phyloP scores from a whole-genome alignment of 2,888 invertebrate genomes.

The Papilio elwesi region DNA sequence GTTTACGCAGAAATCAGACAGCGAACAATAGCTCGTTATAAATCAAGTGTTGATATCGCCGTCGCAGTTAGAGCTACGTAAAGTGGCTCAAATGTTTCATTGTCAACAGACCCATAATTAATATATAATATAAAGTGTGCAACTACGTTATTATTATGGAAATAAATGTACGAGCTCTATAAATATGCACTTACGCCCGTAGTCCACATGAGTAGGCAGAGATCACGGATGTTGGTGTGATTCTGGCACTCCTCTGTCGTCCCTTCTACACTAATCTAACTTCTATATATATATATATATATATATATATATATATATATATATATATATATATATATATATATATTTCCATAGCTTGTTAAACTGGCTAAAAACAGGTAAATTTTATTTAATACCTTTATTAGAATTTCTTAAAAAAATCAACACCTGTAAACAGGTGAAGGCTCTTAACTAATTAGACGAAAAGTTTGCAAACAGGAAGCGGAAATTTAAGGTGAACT shows the following conservation, averaged over 20 bases:
- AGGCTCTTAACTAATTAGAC: conserved; percentile 24
- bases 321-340: too few species aligned
- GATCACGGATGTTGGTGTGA: too few species aligned
- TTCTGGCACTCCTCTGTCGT: too few species aligned
- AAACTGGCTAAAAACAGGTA: not conserved
- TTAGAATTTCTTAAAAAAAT: conserved; percentile 2
- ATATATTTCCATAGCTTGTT: not conserved
- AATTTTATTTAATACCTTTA: not conserved
- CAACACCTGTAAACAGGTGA: conserved; percentile 10
- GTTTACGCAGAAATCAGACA: not conserved
- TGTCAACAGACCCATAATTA: not conserved
- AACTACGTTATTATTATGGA: too few species aligned
- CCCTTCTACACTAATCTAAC: too few species aligned
- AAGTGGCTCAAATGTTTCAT: not conserved
- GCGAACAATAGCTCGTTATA: not conserved
- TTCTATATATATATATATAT: too few species aligned
- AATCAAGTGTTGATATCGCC: not conserved
- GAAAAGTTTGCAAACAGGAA: conserved; percentile 20
- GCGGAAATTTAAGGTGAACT: conserved; percentile 24
- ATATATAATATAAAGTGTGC: not conserved
- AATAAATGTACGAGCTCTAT: too few species aligned
- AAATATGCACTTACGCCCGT: too few species aligned
- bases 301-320: too few species aligned
- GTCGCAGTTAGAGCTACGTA: not conserved
- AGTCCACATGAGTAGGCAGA: too few species aligned